Base-by-base conservation (phyloP, 2,113 vertebrate species). In the Cinclus mexicanus region DNA sequence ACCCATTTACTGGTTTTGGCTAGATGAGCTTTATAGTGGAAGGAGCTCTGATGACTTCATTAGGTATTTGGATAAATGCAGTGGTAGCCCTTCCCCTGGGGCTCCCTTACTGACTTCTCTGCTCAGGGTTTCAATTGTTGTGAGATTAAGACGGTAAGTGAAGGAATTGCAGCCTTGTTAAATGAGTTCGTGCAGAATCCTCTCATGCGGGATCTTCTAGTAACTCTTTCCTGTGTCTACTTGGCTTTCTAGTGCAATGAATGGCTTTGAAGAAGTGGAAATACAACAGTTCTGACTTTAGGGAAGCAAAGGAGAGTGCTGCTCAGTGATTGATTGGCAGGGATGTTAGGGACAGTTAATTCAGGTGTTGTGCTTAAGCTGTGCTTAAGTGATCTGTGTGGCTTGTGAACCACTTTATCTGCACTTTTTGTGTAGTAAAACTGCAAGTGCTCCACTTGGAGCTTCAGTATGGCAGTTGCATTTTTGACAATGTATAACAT, bases 141-240 rank as follows among this genome's bases (percentile, higher is more conserved):
- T 21, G 90, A 90, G 93, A 93, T 94, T 87, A 91, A 72, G 88
- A 57, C 4, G 39, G 49, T 74, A 80, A 93, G 83, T 69, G 90
- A 65, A 86, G 83, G 93, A 83, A 57, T 49, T 67, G 77, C 52
- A 75, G 83, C 46, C 59, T 42, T 21, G 49, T 69, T 65, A 77
- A 91, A 81, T 50, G 82, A n/a, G 22, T 76, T 79, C 83, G 74
- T 53, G 42, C 55, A 53, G 60, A 72, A 75, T 52, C 60, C 78
- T 39, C 71, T 72, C 75, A 37, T 24, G 63, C 23, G 1, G 63
- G 81, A 87, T 70, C 81, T 78, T 92, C 42, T 70, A 63, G 71
- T 64, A 83, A 77, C 78, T 90, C 83, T 90, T 93, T 39, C 50
- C 75, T 68, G 47, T 88, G 55, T 89, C 79, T 68, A 8, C 42